Percentiles rank a stretch among this genome's conserved stretches.
These are phyloP conservation scores for Mechanitis mazaeus DNA, from an alignment of 2,888 invertebrate genomes.

Conservation along the genomic window DNA sequence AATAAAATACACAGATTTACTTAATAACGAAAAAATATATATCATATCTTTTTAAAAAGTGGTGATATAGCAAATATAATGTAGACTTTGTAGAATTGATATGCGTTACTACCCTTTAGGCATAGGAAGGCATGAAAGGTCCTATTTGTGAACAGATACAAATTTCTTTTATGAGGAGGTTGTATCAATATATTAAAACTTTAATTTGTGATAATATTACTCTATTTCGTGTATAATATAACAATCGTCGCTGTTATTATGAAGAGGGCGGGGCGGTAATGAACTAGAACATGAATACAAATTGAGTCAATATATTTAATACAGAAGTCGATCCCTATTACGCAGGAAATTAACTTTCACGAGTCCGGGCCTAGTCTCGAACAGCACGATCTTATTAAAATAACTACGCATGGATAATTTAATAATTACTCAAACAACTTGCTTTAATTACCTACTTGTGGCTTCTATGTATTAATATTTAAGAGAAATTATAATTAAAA, in stretches of 20 bases:
- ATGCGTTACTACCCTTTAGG: too few species aligned
- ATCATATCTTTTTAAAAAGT: too few species aligned
- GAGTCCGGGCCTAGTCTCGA: slow-evolving; percentile 35
- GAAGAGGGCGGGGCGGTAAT: neutral
- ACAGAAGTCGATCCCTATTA: slow-evolving; percentile 33
- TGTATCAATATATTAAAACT: too few species aligned
- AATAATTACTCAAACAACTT: slow-evolving; percentile 35
- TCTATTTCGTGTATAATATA: neutral
- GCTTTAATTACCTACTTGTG: slow-evolving; percentile 28
- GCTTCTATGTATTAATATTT: slow-evolving; percentile 25
- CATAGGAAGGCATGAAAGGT: too few species aligned
- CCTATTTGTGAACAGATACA: too few species aligned
- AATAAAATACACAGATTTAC: too few species aligned
- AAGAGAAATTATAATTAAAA: slow-evolving; percentile 14
- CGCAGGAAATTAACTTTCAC: slow-evolving; percentile 34
- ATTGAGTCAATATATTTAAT: slow-evolving; percentile 28
- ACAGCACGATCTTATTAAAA: slow-evolving; percentile 42
- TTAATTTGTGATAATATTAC: too few species aligned
- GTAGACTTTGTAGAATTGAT: too few species aligned
- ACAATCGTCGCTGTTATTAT: neutral
- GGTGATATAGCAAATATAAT: too few species aligned
- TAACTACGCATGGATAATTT: slow-evolving; percentile 38
- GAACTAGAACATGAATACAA: slow-evolving; percentile 4
- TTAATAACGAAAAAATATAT: too few species aligned
- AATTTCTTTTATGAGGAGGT: too few species aligned